Evolutionary conservation across 2,113 vertebrate species (phyloP).

Genomic region (Semicossyphus pulcher): DNA sequence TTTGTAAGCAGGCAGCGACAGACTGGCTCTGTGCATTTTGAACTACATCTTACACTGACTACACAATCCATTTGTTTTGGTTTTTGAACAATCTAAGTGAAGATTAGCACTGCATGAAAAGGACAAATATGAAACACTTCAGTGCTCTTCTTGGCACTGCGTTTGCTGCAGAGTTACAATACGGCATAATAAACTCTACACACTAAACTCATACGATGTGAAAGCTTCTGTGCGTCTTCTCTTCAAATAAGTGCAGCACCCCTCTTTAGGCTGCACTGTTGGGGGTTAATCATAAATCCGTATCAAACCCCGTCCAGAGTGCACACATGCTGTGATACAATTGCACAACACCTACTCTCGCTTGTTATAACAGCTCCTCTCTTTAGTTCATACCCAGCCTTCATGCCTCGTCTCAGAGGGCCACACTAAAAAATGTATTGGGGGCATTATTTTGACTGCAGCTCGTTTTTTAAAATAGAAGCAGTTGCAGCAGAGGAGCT

Average conservation of each 20-base stretch:
- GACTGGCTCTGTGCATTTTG: neutral
- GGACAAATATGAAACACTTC: neutral
- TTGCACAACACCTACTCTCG: neutral
- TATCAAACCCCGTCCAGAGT: neutral
- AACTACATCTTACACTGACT: neutral
- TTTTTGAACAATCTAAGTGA: neutral
- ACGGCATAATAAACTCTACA: too few relatives aligned
- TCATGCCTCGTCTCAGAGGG: slow-evolving; percentile 34
- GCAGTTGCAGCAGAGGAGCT: slow-evolving; percentile 33
- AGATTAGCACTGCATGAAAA: neutral
- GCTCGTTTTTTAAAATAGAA: slow-evolving; percentile 46
- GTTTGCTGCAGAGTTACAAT: neutral
- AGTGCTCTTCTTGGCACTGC: neutral
- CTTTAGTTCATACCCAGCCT: slow-evolving; percentile 3
- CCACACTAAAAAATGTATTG: slow-evolving; percentile 60
- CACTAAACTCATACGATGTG: neutral
- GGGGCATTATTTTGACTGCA: slow-evolving; percentile 55
- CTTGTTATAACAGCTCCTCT: slow-evolving; percentile 13
- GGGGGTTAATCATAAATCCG: neutral
- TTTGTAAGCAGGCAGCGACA: neutral
- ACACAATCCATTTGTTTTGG: neutral
- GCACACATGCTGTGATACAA: neutral
- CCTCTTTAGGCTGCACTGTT: neutral
- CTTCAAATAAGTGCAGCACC: neutral
- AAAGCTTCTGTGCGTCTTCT: too few relatives aligned